Percentiles rank a stretch among this genome's conserved stretches.
Evolutionary conservation across 53 echinoderm and acorn worm genomes (phyloP).

Genomic region (Stichopus horrens): DNA sequence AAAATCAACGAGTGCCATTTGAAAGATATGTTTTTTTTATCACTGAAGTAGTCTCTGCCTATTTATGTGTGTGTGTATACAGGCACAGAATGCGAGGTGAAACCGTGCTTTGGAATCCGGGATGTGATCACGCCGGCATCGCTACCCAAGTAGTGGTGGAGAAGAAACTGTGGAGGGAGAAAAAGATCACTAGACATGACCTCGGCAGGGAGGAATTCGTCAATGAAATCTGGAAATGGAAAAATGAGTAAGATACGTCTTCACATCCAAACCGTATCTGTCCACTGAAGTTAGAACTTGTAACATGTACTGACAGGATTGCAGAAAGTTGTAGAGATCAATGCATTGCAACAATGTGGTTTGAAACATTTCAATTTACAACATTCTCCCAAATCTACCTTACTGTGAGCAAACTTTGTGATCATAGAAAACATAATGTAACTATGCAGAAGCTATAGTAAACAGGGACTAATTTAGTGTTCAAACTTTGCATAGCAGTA

Average conservation of each 20-base stretch:
- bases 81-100: slow-evolving; percentile 98
- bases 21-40: neutral
- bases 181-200: slow-evolving; percentile 64
- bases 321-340: neutral
- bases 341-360: too few relatives aligned
- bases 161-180: slow-evolving; percentile 90
- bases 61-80: neutral
- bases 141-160: slow-evolving; percentile 97
- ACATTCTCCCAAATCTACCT: too few relatives aligned
- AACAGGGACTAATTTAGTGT: too few relatives aligned
- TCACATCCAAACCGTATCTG: neutral
- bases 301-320: neutral
- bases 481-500: too few relatives aligned
- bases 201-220: slow-evolving; percentile 93
- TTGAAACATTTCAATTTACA: too few relatives aligned
- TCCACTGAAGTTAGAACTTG: neutral
- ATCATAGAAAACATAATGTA: too few relatives aligned
- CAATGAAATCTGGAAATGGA: slow-evolving; percentile 95
- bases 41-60: neutral
- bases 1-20: neutral
- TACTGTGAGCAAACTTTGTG: too few relatives aligned
- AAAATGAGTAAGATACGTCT: slow-evolving; percentile 74
- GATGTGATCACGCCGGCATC: slow-evolving; percentile 97
- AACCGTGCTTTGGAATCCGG: slow-evolving; percentile 90
- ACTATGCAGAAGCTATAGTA: too few relatives aligned